phyloP scores from a whole-genome alignment of 2,113 vertebrate genomes.

The Megaptera novaeangliae region DNA sequence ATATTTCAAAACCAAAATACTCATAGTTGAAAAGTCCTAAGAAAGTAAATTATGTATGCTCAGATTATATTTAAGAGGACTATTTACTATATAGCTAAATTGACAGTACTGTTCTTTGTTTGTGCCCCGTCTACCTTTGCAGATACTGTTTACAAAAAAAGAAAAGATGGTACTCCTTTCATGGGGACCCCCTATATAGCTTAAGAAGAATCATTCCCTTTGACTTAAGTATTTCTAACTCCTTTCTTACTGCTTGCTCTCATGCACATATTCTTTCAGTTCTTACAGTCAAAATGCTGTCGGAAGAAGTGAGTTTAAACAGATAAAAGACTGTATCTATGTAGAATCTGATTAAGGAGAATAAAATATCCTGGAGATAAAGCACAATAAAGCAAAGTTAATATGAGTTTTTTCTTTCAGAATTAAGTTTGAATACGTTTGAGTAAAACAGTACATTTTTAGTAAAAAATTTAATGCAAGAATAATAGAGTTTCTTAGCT shows the following conservation, averaged over 20 bases:
- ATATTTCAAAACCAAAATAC: background rate
- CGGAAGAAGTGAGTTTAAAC: background rate
- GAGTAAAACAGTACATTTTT: background rate
- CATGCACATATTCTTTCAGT: background rate
- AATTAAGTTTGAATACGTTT: background rate
- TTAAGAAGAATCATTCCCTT: background rate
- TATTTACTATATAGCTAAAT: background rate
- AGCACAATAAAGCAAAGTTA: background rate
- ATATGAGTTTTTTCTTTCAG: background rate
- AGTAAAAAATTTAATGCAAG: background rate
- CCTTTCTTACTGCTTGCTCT: background rate
- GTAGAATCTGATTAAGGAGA: background rate
- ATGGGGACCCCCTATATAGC: background rate
- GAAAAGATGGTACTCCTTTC: background rate
- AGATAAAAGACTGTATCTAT: background rate
- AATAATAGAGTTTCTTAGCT: background rate
- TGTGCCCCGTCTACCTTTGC: background rate
- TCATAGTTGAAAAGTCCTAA: background rate
- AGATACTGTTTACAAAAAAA: background rate
- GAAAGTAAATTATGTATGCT: background rate
- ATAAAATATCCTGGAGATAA: constrained; percentile 9
- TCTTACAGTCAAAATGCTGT: background rate
- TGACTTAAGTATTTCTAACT: background rate
- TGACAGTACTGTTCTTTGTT: background rate
- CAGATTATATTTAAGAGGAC: background rate